Evolutionary conservation across 2,797 vertebrate genomes (phyloP).

Genomic region (Xenopus petersii): DNA sequence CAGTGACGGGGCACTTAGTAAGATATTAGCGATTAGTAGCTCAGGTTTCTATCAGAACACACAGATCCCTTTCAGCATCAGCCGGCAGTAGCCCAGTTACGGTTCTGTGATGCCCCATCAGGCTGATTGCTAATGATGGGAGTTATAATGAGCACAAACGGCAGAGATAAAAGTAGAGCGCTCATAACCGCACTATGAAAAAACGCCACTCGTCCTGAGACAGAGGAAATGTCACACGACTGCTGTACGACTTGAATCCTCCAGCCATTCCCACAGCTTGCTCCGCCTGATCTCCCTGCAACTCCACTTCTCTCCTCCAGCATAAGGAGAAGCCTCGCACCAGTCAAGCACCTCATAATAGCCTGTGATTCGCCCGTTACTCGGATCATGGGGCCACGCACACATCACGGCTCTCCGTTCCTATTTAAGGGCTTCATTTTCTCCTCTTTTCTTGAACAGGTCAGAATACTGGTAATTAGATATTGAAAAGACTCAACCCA

Average conservation of each 20-base stretch:
- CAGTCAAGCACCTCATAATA: no score
- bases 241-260: not conserved
- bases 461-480: no score
- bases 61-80: not conserved
- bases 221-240: constrained; percentile 22
- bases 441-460: no score
- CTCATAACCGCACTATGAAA: not conserved
- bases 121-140: constrained; percentile 28
- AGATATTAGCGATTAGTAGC: no score
- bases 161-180: not conserved
- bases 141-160: constrained; percentile 19
- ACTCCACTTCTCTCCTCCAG: not conserved
- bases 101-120: not conserved
- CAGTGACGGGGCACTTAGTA: no score
- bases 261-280: constrained; percentile 6
- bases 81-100: not conserved
- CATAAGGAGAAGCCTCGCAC: not conserved
- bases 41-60: no score
- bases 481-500: no score
- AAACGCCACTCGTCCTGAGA: constrained; percentile 5
- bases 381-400: no score
- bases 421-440: no score
- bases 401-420: no score
- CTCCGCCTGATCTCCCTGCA: constrained; percentile 9
- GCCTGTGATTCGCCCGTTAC: no score